Base-by-base conservation (phyloP, 2,888 invertebrate genomes). In the Perdita meconis region DNA sequence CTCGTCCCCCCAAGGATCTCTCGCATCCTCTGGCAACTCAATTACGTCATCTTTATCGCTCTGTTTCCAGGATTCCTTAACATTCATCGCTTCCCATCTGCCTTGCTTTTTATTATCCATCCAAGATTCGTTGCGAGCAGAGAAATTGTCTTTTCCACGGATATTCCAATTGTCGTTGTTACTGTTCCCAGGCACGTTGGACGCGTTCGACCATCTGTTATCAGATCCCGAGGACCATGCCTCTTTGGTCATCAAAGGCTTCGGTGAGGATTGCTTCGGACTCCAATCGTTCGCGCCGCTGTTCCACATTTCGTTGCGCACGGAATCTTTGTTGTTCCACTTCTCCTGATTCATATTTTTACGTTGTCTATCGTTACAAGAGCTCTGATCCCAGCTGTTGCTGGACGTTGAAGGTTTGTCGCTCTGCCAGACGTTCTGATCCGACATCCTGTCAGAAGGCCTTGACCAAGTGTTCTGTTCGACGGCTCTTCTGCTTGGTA, bases 1-100 rank as follows among this genome's bases (percentile, higher is more conserved):
- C 55, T 92, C 92, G 30, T 92, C 92, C 2, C 88, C 91, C 92
- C 92, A 92, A 12, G 92, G 92, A 85, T 92, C 92, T 64, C 87
- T 86, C 1, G 92, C 91, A 64, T 92, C 91, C 65, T 92, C 92
- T 0, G 92, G 91, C 24, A 92, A 80, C 78, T 92, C 92, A 44
- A 86, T 85, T 86, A 88, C 89, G 47, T 92, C 91, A 0, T 90
- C 90, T 66, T 90, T 90, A 2, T 91, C 90, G 1, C 55, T 69
- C 1, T 82, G 80, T 69, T 80, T 81, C 79, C 82, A 85, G 5
- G 67, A 19, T 24, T 87, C 83, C 19, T 82, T 84, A 22, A 72
- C 47, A 13, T 81, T 70, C 12, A 53, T 12, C 0, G 72, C 47
- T 16, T 88, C 88, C 90, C 90, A 89, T 56, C 87, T 81, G 5